These are phyloP conservation scores for Merluccius polli DNA, from an alignment of 2,797 vertebrate genomes.

Conservation along the genomic window DNA sequence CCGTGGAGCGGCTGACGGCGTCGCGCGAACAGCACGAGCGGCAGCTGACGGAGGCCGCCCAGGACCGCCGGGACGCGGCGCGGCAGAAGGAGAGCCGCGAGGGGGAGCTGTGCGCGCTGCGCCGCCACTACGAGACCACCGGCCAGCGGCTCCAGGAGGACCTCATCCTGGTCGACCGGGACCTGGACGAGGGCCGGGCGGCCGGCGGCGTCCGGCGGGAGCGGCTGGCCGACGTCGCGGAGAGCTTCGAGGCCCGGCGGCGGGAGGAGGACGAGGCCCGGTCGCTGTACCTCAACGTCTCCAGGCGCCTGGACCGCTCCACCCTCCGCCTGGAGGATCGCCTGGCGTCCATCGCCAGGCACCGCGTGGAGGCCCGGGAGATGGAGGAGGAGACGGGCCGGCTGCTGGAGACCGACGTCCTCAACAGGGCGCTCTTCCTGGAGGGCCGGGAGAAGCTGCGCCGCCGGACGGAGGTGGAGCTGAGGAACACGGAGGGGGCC, in stretches of 20 bases:
- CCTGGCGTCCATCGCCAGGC: slow-evolving; percentile 41
- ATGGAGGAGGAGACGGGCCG: slow-evolving; percentile 57
- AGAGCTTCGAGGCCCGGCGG: slow-evolving; percentile 37
- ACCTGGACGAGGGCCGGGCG: slow-evolving; percentile 28
- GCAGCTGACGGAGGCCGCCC: slow-evolving; percentile 38
- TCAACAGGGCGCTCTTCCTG: slow-evolving; percentile 41
- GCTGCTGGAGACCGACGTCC: slow-evolving; percentile 36
- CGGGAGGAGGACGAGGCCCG: slow-evolving; percentile 43
- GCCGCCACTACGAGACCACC: slow-evolving; percentile 16
- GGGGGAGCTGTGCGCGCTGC: slow-evolving; percentile 32
- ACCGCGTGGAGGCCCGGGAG: slow-evolving; percentile 43
- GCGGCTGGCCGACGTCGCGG: slow-evolving; percentile 21
- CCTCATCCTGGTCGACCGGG: slow-evolving; percentile 37
- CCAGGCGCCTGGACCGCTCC: slow-evolving; percentile 46
- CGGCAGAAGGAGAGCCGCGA: slow-evolving; percentile 36
- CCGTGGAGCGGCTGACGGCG: slow-evolving; percentile 17
- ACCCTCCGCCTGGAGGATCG: slow-evolving; percentile 51
- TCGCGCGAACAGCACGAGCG: slow-evolving; percentile 31
- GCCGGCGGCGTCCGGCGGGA: slow-evolving; percentile 20
- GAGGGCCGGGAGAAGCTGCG: slow-evolving; percentile 43
- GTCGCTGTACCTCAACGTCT: slow-evolving; percentile 33
- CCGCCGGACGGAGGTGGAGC: slow-evolving; percentile 31
- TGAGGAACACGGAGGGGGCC: slow-evolving; percentile 19
- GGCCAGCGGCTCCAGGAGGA: slow-evolving; percentile 38
- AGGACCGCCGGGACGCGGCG: slow-evolving; percentile 26